Base-by-base conservation (phyloP, 1,140 invertebrate species). In the Choristoneura fumiferana region DNA sequence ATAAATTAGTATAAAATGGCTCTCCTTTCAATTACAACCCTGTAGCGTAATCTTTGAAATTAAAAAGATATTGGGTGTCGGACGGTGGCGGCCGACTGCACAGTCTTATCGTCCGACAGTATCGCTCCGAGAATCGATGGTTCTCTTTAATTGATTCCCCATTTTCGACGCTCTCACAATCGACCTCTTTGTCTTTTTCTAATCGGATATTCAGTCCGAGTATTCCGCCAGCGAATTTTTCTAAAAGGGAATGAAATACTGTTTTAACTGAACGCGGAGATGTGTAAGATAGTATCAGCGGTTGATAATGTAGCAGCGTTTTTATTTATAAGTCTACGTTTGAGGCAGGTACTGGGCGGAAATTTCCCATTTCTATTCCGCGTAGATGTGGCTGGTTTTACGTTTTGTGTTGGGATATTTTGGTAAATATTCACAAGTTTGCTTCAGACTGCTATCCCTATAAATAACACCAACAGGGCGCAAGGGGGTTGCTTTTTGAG, bases 141-240 rank as follows among this genome's bases (percentile, higher is more conserved):
- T 65, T 68, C 77, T 62, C 71, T 82, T 84, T 84, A 84, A 84
- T 84, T 84, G 81, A 82, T 82, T 84, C 76, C 65, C 68, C 64
- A 73, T 63, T 78, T 68, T 49, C 60, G 63, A 63, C 56, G 60
- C 68, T 55, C 69, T 67, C 62, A 69, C 73, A 76, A 77, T 76
- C 76, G 69, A 53, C 43, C 68, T 66, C 79, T 82, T 84, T 82
- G 81, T 82, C 76, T 84, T 76, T 69, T 74, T 75, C 76, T 73
- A 76, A 79, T 84, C 73, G 79, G 62, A 29, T 78, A 84, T 84
- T 84, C 79, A 76, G 65, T 43, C 33, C 65, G 60, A 70, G 76
- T 74, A 43, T 56, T 53, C n/a, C 57, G 62, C 67, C 71, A 73
- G 72, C 68, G 71, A 75, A 74, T 74, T 81, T 83, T 79, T 72